These are phyloP conservation scores for Pseudomyrmex concolor DNA, from an alignment of 1,140 invertebrate genomes.

Conservation along the genomic window DNA sequence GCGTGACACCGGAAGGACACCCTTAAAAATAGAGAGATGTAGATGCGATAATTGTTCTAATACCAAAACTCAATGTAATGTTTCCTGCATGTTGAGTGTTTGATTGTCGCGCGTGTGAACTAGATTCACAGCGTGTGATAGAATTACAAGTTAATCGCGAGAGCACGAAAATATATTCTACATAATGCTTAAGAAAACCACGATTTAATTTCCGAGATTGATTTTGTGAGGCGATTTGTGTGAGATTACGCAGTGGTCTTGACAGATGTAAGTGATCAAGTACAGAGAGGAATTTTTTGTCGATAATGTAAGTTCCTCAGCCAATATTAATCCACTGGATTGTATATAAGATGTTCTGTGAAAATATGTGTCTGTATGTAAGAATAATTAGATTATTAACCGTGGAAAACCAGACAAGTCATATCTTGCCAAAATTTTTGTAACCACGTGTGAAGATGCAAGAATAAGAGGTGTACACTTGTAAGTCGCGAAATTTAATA, in stretches of 20 bases:
- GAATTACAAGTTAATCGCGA: conserved; percentile 58
- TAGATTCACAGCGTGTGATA: conserved; percentile 64
- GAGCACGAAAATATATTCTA: conserved; percentile 58
- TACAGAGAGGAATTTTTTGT: background rate
- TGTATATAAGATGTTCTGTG: background rate
- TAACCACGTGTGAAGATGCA: too few relatives aligned
- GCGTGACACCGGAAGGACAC: conserved; percentile 51
- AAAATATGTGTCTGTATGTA: background rate
- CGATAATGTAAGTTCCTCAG: conserved; percentile 1
- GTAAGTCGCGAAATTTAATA: too few relatives aligned
- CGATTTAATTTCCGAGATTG: conserved; percentile 34
- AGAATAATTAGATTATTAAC: too few relatives aligned
- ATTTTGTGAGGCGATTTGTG: conserved; percentile 32
- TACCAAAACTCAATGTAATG: conserved; percentile 76
- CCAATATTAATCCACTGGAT: background rate
- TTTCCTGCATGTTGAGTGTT: conserved; percentile 76
- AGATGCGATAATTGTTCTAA: conserved; percentile 65
- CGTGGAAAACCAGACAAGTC: too few relatives aligned
- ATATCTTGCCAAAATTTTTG: too few relatives aligned
- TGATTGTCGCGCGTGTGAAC: conserved; percentile 71
- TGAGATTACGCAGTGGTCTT: background rate
- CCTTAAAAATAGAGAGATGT: conserved; percentile 59
- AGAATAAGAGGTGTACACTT: too few relatives aligned
- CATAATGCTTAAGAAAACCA: conserved; percentile 31
- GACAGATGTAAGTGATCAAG: background rate